phyloP scores from a whole-genome alignment of 2,113 vertebrate genomes.

The Sardina pilchardus region DNA sequence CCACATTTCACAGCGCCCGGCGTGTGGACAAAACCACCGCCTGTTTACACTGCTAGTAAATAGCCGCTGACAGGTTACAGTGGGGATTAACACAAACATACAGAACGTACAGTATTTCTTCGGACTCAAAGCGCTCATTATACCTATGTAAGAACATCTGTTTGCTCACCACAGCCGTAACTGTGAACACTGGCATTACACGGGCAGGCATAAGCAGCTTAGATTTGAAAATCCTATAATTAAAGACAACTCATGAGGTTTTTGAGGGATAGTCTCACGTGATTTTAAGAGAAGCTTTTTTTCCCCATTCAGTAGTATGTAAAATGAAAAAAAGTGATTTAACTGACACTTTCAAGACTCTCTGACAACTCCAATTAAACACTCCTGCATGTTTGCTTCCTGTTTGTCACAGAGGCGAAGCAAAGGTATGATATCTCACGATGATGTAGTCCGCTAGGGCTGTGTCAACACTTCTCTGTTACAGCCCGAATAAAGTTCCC shows the following conservation, averaged over 20 bases:
- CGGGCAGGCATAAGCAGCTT: slow-evolving; percentile 16
- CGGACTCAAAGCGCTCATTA: background rate
- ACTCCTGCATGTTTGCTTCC: background rate
- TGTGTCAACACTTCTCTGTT: background rate
- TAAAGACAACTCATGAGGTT: slow-evolving; percentile 19
- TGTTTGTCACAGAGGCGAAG: background rate
- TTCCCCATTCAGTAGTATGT: background rate
- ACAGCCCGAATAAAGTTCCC: background rate
- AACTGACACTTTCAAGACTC: background rate
- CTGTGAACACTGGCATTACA: slow-evolving; percentile 31
- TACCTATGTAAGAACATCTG: background rate
- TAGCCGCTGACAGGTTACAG: background rate
- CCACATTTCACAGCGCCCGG: background rate
- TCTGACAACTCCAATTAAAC: background rate
- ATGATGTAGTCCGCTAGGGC: background rate
- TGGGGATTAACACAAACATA: background rate
- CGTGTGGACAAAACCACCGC: background rate
- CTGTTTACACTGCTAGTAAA: slow-evolving; percentile 6
- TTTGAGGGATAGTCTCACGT: background rate
- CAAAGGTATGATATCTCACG: background rate
- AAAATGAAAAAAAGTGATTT: background rate
- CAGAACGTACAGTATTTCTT: background rate
- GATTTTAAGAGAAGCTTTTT: background rate
- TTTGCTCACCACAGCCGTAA: background rate
- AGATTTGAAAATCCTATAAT: slow-evolving; percentile 28